Base-by-base conservation (phyloP, 2,797 vertebrate genomes). In the Sparidentex hasta region DNA sequence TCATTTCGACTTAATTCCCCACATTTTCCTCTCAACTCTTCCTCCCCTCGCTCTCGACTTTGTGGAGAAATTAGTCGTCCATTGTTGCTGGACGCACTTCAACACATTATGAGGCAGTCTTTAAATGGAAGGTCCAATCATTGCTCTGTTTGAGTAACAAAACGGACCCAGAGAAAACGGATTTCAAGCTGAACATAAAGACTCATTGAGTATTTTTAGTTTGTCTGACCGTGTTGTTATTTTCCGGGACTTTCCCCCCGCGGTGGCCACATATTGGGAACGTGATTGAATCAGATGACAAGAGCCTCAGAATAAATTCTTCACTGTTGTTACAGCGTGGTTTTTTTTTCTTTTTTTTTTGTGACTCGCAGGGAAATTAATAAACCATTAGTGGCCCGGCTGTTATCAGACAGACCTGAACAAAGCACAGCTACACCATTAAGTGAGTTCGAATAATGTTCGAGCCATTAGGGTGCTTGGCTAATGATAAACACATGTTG, bases 401-500 rank as follows among this genome's bases (percentile, higher is more conserved):
- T 80, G 90, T 94, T 95, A 95, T 95, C 92, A 82, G 86, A 71
- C 83, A 41, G 86, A 82, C 82, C 82, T 5, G 82, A 92, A 94
- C 93, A 92, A 94, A 94, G 93, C 85, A 86, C 89, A 87, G 73
- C 92, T 68, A 67, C 75, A 86, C 93, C 92, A 94, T 96, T 95
- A 95, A 92, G 92, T 57, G 75, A 77, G 90, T 90, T 90, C 65
- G 80, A 95, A 93, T 95, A 95, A 96, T 95, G 94, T 95, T 94
- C 88, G 93, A 94, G 90, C 93, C 90, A 95, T 96, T 95, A 96
- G 92, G 62, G 85, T 73, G 79, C 88, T 74, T 14, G 87, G 91
- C 13, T 96, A 96, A 96, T 95, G 93, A 91, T 93, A 92, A 95
- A 94, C 95, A 96, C 94, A 95, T 96, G 95, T 93, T 93, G 88